These are phyloP conservation scores for Pitangus sulphuratus DNA, from an alignment of 2,797 vertebrate genomes.

Conservation along the genomic window DNA sequence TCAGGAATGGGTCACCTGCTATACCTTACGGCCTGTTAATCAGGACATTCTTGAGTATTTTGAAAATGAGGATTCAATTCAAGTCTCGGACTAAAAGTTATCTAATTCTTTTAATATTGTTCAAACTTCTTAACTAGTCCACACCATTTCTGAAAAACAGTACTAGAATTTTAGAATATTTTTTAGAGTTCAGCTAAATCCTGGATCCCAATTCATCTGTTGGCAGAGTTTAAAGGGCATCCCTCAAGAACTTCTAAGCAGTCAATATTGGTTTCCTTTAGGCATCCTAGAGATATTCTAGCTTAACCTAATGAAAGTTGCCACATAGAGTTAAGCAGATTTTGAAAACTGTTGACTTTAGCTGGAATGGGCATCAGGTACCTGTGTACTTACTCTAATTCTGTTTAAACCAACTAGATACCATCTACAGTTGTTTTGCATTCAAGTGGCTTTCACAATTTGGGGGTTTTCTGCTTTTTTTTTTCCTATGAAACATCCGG, in stretches of 20 bases:
- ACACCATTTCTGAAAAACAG: not conserved
- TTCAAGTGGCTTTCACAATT: not conserved
- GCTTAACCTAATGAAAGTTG: not conserved
- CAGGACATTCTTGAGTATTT: not conserved
- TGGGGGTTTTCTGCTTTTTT: not conserved
- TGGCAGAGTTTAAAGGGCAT: not conserved
- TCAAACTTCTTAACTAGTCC: not conserved
- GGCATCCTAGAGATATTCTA: not conserved
- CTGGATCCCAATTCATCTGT: not conserved
- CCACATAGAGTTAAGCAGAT: not conserved
- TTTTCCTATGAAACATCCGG: not conserved
- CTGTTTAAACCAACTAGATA: not conserved
- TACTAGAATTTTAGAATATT: not conserved
- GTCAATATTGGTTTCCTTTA: not conserved
- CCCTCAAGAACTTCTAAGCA: not conserved
- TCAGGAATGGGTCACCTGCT: not conserved
- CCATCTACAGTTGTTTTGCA: not conserved
- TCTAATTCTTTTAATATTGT: not conserved
- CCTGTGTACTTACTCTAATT: not conserved
- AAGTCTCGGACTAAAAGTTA: not conserved
- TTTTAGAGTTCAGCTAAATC: not conserved
- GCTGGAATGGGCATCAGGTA: not conserved
- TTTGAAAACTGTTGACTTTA: not conserved
- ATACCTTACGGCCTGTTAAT: not conserved
- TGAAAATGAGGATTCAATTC: not conserved